A percentile compares a stretch with the other conserved stretches of the same genome.
phyloP scores from a whole-genome alignment of 2,888 invertebrate species.

The Imbricaverruca yamaguchii region DNA sequence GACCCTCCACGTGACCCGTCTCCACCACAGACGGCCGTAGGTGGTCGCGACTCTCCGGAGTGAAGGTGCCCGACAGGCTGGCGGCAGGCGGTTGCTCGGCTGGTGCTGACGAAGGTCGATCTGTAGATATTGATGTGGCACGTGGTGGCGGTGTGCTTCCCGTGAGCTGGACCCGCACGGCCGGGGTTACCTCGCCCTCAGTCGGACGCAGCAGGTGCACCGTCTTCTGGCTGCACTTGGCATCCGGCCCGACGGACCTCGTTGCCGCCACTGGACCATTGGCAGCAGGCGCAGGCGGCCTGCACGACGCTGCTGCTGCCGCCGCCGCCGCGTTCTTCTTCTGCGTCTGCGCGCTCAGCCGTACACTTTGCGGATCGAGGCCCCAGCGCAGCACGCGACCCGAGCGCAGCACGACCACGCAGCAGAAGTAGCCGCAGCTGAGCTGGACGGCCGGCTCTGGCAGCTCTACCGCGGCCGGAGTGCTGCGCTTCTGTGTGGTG shows the following conservation, averaged over 20 bases:
- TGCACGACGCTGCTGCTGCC: background rate
- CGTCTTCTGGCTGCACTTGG: constrained; percentile 4
- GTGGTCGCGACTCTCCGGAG: background rate
- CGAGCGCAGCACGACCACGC: constrained; percentile 47
- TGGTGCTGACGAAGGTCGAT: background rate
- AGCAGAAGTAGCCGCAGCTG: constrained; percentile 1
- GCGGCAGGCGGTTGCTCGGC: background rate
- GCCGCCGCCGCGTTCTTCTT: constrained; percentile 43
- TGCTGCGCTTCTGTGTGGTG: constrained; percentile 32
- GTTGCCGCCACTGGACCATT: background rate
- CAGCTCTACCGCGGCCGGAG: constrained; percentile 51
- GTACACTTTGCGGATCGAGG: constrained; percentile 62
- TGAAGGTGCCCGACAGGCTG: background rate
- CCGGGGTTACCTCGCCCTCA: background rate
- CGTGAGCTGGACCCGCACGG: background rate
- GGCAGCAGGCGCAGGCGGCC: background rate
- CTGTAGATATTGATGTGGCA: background rate
- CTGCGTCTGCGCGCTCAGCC: constrained; percentile 56
- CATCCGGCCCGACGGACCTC: background rate
- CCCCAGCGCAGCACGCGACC: constrained; percentile 67
- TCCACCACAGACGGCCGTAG: background rate
- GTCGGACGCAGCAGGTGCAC: background rate
- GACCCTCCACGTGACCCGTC: background rate
- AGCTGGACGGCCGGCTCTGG: constrained; percentile 45
- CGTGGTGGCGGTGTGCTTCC: background rate